Evolutionary conservation across 2,888 invertebrate species (phyloP).

Genomic region (Aromia moschata): DNA sequence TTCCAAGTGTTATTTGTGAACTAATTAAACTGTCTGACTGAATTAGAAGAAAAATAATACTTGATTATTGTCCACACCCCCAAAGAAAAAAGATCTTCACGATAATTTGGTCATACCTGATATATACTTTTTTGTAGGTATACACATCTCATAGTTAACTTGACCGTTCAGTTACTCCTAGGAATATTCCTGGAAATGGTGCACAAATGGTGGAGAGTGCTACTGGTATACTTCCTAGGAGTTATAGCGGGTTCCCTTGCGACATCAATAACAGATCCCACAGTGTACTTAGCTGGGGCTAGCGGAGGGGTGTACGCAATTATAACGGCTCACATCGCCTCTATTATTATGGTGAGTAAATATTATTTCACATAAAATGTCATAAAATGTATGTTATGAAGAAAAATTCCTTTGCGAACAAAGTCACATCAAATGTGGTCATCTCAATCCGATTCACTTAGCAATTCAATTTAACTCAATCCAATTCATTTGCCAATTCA

Average conservation of each 20-base stretch:
- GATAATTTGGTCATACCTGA: no score
- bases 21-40: no score
- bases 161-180: slow-evolving; percentile 89
- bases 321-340: slow-evolving; percentile 92
- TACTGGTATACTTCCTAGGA: slow-evolving; percentile 83
- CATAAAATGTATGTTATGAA: no score
- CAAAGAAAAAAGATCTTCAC: not conserved
- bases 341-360: slow-evolving; percentile 86
- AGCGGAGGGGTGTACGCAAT: slow-evolving; percentile 96
- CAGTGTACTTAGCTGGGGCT: slow-evolving; percentile 88
- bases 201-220: slow-evolving; percentile 93
- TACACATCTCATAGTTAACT: slow-evolving; percentile 89
- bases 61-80: no score
- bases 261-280: slow-evolving; percentile 82
- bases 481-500: no score
- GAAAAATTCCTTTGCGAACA: no score
- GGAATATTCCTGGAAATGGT: slow-evolving; percentile 97
- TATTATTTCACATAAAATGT: slow-evolving; percentile 28
- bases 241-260: slow-evolving; percentile 86
- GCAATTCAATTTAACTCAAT: no score
- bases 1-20: no score
- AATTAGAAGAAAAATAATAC: no score
- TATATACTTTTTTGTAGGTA: slow-evolving; percentile 69
- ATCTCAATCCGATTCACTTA: no score
- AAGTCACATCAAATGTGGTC: no score